A percentile compares a stretch with the other conserved stretches of the same genome.
phyloP scores from a whole-genome alignment of 2,113 vertebrate genomes.

The Climacteris rufus region DNA sequence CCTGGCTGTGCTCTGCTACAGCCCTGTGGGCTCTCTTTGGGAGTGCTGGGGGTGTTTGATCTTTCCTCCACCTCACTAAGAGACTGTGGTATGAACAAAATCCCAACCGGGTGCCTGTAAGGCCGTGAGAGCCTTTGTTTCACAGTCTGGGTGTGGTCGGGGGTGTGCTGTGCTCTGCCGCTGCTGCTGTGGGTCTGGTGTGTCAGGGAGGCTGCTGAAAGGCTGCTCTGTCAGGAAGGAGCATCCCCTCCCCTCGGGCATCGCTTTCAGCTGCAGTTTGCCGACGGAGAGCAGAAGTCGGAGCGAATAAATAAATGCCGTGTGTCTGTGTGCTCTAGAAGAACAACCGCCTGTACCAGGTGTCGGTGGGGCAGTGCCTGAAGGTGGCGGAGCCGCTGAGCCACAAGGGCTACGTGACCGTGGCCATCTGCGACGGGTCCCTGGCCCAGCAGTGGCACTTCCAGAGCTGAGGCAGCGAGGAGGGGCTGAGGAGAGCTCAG shows the following conservation, averaged over 20 bases:
- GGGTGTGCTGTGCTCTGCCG: neutral
- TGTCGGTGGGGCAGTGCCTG: conserved; percentile 93
- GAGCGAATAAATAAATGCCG: neutral
- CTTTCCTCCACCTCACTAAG: neutral
- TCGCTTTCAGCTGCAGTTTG: neutral
- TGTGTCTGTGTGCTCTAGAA: conserved; percentile 71
- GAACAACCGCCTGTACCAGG: conserved; percentile 89
- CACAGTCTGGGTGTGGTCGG: neutral
- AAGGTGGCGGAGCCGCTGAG: conserved; percentile 72
- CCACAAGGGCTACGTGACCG: conserved; percentile 82
- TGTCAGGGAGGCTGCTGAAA: neutral
- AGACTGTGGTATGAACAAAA: neutral
- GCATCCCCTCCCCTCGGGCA: neutral
- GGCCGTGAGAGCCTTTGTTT: neutral
- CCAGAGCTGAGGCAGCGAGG: conserved; percentile 65
- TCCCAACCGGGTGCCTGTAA: neutral
- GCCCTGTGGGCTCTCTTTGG: neutral
- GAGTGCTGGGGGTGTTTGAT: neutral
- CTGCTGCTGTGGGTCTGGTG: neutral
- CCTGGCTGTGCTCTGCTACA: neutral
- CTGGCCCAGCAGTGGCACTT: conserved; percentile 87
- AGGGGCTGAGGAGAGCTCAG: neutral
- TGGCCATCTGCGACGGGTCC: conserved; percentile 92
- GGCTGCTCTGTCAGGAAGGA: neutral
- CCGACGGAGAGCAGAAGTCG: neutral